These are phyloP conservation scores for Nasua narica DNA, from an alignment of 2,797 vertebrate species.

Conservation along the genomic window DNA sequence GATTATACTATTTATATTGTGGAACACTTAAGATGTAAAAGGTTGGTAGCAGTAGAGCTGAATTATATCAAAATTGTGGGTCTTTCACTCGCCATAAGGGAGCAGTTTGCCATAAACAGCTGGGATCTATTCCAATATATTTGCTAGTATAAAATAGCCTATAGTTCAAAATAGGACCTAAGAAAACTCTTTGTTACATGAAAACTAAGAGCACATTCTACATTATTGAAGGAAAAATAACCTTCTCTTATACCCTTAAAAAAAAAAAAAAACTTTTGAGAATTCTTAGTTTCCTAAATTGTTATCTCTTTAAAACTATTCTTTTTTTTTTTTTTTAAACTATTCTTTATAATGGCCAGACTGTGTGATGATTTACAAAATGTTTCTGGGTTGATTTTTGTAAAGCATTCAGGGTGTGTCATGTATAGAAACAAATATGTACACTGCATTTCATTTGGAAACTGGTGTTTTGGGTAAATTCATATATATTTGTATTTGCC, in stretches of 20 bases:
- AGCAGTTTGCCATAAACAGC: slow-evolving; percentile 57
- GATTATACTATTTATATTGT: slow-evolving; percentile 66
- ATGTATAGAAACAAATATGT: not conserved
- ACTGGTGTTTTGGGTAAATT: not conserved
- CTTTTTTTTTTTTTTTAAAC: slow-evolving; percentile 59
- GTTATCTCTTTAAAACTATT: slow-evolving; percentile 53
- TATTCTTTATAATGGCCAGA: slow-evolving; percentile 54
- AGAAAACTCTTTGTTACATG: slow-evolving; percentile 33
- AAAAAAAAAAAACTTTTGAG: not conserved
- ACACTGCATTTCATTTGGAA: not conserved
- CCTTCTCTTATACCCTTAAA: not conserved
- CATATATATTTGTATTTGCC: not conserved
- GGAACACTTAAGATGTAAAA: slow-evolving; percentile 64
- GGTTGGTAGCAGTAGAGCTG: slow-evolving; percentile 34
- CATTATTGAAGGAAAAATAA: not conserved
- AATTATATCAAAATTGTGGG: slow-evolving; percentile 59
- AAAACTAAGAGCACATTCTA: not conserved
- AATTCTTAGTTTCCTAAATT: not conserved
- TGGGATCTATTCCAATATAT: slow-evolving; percentile 47
- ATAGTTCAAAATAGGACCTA: slow-evolving; percentile 50
- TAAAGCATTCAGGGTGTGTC: not conserved
- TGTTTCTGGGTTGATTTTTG: slow-evolving; percentile 48
- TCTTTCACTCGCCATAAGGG: slow-evolving; percentile 19
- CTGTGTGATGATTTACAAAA: not conserved
- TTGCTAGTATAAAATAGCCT: slow-evolving; percentile 31